Conservation (phyloP, 2,888 invertebrate genomes). For the Thereva unica region DNA sequence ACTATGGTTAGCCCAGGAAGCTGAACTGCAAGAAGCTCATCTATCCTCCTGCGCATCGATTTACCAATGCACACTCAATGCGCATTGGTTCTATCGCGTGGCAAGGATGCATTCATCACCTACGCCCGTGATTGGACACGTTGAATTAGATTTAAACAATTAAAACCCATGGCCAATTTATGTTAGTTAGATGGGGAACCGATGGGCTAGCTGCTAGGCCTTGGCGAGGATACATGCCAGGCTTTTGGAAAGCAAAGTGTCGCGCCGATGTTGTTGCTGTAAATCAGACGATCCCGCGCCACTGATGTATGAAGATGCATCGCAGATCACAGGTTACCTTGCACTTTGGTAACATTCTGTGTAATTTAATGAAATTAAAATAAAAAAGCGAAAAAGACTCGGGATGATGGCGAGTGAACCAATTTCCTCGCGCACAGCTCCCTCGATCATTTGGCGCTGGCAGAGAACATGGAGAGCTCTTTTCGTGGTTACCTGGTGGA, state of each 20-base stretch:
- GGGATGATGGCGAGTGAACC: constrained; percentile 15
- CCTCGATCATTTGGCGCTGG: no score
- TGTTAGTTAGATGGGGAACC: constrained; percentile 40
- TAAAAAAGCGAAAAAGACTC: constrained; percentile 10
- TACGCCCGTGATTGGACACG: constrained; percentile 48
- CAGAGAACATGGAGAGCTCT: no score
- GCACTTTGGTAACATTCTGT: constrained; percentile 21
- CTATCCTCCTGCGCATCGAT: constrained; percentile 28
- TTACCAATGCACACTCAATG: constrained; percentile 17
- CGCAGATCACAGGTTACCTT: constrained; percentile 9
- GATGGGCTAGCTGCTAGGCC: neutral
- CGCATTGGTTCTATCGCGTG: constrained; percentile 48
- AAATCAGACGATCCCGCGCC: constrained; percentile 29
- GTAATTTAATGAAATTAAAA: constrained; percentile 37
- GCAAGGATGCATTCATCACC: constrained; percentile 53
- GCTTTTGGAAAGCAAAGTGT: constrained; percentile 16
- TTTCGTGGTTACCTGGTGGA: no score
- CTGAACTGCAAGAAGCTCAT: neutral
- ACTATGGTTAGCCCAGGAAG: no score
- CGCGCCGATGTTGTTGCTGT: constrained; percentile 24
- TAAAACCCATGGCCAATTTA: constrained; percentile 42
- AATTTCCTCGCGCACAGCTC: no score
- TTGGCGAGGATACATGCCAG: no score
- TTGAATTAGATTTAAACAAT: constrained; percentile 41
- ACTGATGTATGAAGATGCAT: constrained; percentile 21